Base-by-base conservation (phyloP, 1,140 invertebrate species). In the Orius insidiosus region DNA sequence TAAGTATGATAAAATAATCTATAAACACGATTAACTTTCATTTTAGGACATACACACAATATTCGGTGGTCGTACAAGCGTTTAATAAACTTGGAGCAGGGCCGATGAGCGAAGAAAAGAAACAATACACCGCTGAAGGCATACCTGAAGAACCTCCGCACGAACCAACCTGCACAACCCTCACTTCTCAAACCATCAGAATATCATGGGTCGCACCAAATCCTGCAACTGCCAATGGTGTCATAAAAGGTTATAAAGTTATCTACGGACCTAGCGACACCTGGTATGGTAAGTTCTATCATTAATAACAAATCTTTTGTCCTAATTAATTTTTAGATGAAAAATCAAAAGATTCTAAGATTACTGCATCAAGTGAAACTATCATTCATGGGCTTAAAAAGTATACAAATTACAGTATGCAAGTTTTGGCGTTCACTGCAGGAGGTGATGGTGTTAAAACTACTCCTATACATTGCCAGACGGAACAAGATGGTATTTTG, bases 351-450 rank as follows among this genome's bases (percentile, higher is more conserved):
- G 85, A 89, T 54, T 84, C 83, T 2, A 90, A 89, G 62, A 89
- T 86, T 52, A 87, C 84, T 38, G 78, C 87, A 34, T 84, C 85
- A 48, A 88, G 81, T 58, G 88, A 94, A 64, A 90, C 88, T 1
- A 89, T 90, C 57, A 70, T 93, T 5, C 83, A 90, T 58, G 86
- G 83, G 40, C 66, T 97, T 16, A 85, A 89, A 61, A 94, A 94
- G 61, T 96, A 81, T 61, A 96, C 90, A 1, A 96, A 97, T 66
- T 97, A 96, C 64, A 93, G 85, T 44, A 89, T 97, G 74, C 85
- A 94, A 71, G 87, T 96, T 31, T 63, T 95, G 50, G 89, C 90
- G 36, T 94, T 80, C 56, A 96, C 90, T 18, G 83, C 85, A 39
- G 90, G 88, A 48, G 93, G 93, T n/a, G 90, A 95, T 60, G 93